Evolutionary conservation across 2,797 vertebrate genomes (phyloP), one percentile per base, ranked within the genome.

Genomic region (Anguilla anguilla): DNA sequence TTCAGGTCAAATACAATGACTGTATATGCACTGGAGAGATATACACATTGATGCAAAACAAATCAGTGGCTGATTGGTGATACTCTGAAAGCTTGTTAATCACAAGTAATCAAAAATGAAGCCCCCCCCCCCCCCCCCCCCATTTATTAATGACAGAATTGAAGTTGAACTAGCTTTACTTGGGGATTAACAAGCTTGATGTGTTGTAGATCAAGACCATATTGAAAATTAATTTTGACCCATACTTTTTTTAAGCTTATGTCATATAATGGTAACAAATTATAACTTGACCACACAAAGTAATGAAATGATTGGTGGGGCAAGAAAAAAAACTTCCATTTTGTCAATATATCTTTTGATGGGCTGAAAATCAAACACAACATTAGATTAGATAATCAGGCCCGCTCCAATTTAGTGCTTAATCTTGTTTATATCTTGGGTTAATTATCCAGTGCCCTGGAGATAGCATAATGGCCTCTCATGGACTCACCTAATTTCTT

Each of bases 341-440:
- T 43, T 85, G 85, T 85, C 67, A 22, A 22, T 61, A 53, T 79
- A 35, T 46, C 53, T 85, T 77, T 67, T 35, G 25, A 64, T 64
- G 39, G 74, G 43, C 87, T 81, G 72, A 28, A 59, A 64, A 85
- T 51, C 72, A 85, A 85, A 64, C 74, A 84, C 72, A 55, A 57
- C 87, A 53, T 81, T 64, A 79, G 83, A 64, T 88, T 53, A 79
- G 55, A 57, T 85, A 74, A 85, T 84, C 85, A 72, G 46, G 82
- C 83, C 64, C 67, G 28, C 6, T 79, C n/a, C 83, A 85, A 57
- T 85, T 85, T 79, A 85, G 69, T 67, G 87, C 31, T 53, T 85
- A 85, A 81, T 19, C 19, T 46, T 77, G 43, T 69, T 88, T 67
- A 49, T 72, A 43, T 88, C 28, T 57, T n/a, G 17, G 13, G 10